phyloP scores from a whole-genome alignment of 2,113 vertebrate species.

The Spizaetus ornatus region DNA sequence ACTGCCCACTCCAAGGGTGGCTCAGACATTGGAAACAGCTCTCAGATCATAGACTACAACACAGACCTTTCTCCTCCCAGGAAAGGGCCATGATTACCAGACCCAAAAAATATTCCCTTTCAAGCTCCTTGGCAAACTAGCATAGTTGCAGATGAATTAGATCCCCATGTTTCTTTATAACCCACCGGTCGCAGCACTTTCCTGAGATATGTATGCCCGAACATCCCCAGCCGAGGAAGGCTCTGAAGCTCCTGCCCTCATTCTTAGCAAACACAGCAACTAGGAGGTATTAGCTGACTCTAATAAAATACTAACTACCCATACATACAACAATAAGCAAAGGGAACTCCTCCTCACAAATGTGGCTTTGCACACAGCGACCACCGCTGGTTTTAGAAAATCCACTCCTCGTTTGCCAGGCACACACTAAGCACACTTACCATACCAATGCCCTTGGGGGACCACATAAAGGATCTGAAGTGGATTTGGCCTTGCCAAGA shows the following conservation, averaged over 20 bases:
- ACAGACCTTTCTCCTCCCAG: not conserved
- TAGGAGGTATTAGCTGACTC: not conserved
- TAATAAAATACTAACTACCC: not conserved
- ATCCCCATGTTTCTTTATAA: not conserved
- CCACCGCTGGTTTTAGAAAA: not conserved
- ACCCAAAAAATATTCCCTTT: not conserved
- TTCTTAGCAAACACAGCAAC: not conserved
- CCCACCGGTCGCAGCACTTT: not conserved
- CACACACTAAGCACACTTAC: not conserved
- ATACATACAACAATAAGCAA: not conserved
- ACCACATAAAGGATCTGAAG: not conserved
- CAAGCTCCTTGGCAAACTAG: not conserved
- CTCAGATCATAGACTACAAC: not conserved
- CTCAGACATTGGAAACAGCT: not conserved
- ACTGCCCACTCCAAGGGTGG: not conserved
- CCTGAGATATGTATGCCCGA: not conserved
- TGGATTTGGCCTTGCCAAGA: not conserved
- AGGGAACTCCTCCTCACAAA: not conserved
- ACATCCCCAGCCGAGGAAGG: rapidly evolving
- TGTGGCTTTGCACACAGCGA: not conserved
- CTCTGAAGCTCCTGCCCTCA: not conserved
- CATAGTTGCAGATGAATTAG: not conserved
- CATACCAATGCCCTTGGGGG: not conserved
- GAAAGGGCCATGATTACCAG: not conserved
- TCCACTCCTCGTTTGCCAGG: not conserved